Evolutionary conservation across 1,140 invertebrate genomes (phyloP), one percentile per base, ranked within the genome.

Genomic region (Gonioctena quinquepunctata): DNA sequence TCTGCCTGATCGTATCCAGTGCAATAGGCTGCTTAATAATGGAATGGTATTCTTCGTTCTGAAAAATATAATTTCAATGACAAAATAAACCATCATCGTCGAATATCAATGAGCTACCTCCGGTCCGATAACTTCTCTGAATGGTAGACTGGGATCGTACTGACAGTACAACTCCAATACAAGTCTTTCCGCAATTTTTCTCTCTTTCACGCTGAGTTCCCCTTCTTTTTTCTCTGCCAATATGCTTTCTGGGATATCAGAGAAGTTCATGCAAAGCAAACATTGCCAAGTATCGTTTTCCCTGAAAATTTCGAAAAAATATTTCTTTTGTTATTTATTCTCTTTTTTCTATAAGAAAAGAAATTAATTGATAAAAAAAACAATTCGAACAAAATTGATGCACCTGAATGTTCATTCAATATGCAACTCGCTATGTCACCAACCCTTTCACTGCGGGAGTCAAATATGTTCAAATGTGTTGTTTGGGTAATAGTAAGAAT

Each of bases 241-340:
- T 48, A 81, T 33, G 68, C 80, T 83, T 25, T 86, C 84, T 23
- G 87, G 84, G 69, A 90, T 86, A 77, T 92, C 90, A 54, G 90
- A 87, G 73, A 93, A 89, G 85, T 93, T 92, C 61, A 91, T 91
- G 87, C 95, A 96, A 60, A 96, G 84, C 77, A 95, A 88, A 84
- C 95, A 97, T 78, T 94, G 93, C 94, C 95, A 97, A 18, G 92
- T 92, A 82, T 95, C 94, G 69, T 90, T 91, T 82, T 94, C 93
- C 75, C 91, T 94, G 80, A 64, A 85, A 82, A 16, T 54, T 42
- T 42, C 11, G 2, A n/a, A 42, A n/a, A 42, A 42, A 42, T 42
- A 42, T n/a, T n/a, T n/a, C n/a, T n/a, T n/a, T n/a, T n/a, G n/a
- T n/a, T n/a, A n/a, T n/a, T n/a, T n/a, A n/a, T n/a, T n/a, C n/a